Evolutionary conservation across 2,113 vertebrate genomes (phyloP).

Genomic region (Pachyramphus minor): DNA sequence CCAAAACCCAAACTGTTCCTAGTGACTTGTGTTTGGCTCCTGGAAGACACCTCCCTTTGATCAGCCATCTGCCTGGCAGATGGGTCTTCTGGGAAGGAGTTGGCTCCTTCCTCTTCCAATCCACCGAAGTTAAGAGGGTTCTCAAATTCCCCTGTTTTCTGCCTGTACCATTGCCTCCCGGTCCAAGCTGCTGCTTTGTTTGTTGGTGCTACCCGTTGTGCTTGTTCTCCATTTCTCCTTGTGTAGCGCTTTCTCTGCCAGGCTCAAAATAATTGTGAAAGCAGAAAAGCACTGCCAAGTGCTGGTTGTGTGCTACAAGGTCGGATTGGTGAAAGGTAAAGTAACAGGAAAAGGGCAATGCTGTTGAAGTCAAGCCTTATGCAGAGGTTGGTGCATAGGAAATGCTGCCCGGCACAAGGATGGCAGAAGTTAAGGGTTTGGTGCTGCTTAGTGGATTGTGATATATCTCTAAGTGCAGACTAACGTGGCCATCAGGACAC

Average conservation of each 20-base stretch:
- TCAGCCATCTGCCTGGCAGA: neutral
- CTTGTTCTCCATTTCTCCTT: constrained; percentile 6
- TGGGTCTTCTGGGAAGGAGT: neutral
- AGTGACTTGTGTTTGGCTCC: neutral
- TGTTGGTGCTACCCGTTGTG: neutral
- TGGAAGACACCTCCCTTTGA: neutral
- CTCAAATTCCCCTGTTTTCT: constrained; percentile 26
- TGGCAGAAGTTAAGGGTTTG: neutral
- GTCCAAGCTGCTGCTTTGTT: neutral
- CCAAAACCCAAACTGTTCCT: neutral
- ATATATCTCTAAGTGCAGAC: neutral
- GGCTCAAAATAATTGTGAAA: neutral
- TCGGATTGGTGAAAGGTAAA: neutral
- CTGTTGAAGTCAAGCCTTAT: neutral
- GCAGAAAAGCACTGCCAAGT: neutral
- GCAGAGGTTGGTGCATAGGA: neutral
- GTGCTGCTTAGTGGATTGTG: neutral
- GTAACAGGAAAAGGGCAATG: neutral
- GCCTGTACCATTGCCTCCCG: neutral
- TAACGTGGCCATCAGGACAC: neutral
- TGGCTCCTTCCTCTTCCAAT: neutral
- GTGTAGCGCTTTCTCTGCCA: neutral
- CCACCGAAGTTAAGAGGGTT: neutral
- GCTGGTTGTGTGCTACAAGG: neutral
- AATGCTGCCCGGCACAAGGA: neutral